Percentiles rank a stretch among this genome's conserved stretches.
Conservation (phyloP, 2,113 vertebrate species). For the Pelusios castaneus region DNA sequence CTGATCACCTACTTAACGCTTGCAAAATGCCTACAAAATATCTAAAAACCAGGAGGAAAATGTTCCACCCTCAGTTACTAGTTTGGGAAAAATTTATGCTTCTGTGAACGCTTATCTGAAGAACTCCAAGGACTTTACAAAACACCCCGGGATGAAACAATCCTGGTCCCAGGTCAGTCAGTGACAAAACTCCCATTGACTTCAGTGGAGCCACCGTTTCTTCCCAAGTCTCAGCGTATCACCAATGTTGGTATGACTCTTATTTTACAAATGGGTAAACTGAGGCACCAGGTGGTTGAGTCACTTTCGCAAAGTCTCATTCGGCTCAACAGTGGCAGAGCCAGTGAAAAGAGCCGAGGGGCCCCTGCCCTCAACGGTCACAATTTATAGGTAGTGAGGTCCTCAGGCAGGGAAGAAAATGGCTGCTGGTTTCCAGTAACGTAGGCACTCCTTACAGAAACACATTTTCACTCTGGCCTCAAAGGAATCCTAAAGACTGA, state of each 20-base stretch:
- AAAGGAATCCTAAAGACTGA: slow-evolving; percentile 32
- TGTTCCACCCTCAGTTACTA: background rate
- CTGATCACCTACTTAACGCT: background rate
- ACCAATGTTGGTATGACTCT: background rate
- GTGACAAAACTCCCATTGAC: background rate
- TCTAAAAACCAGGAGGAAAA: background rate
- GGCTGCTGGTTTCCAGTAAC: slow-evolving; percentile 59
- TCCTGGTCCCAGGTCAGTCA: too few relatives aligned
- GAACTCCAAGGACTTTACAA: background rate
- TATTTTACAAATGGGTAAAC: background rate
- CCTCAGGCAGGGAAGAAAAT: background rate
- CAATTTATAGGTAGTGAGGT: background rate
- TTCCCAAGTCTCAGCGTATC: background rate
- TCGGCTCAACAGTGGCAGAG: background rate
- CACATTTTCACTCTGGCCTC: slow-evolving; percentile 50
- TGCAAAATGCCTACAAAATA: background rate
- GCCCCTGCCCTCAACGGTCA: background rate
- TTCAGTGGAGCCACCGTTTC: background rate
- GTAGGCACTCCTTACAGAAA: slow-evolving; percentile 9
- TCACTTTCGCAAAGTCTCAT: background rate
- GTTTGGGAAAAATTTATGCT: background rate
- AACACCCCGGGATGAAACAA: too few relatives aligned
- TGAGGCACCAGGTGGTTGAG: background rate
- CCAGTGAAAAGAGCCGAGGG: background rate
- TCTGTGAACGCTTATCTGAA: background rate